Percentiles rank a stretch among this genome's conserved stretches.
These are phyloP conservation scores for Thymelicus sylvestris DNA, from an alignment of 2,888 invertebrate genomes.

Conservation along the genomic window DNA sequence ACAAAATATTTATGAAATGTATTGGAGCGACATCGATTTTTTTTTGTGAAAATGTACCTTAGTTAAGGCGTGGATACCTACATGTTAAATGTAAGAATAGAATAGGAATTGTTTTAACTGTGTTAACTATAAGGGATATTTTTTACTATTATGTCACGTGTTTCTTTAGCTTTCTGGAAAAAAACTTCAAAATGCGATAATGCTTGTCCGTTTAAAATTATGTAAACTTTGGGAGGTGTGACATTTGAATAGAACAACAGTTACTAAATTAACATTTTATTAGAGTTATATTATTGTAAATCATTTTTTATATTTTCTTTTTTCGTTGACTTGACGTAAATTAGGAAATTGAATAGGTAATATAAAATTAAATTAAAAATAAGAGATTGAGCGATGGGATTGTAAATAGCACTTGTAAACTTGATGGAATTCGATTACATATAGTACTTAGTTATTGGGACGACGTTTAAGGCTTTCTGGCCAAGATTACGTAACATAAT, in stretches of 20 bases:
- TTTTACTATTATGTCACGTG: background rate
- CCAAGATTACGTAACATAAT: background rate
- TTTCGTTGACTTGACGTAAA: conserved; percentile 19
- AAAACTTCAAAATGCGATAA: conserved; percentile 1
- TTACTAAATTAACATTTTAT: conserved; percentile 14
- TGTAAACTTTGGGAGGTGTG: conserved; percentile 10
- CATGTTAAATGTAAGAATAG: conserved; percentile 19
- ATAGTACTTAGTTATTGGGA: conserved; percentile 57
- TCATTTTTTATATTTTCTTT: conserved; percentile 8
- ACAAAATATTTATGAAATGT: conserved; percentile 17
- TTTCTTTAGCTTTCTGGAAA: background rate
- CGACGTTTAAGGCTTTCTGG: conserved; percentile 40
- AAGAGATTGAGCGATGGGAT: conserved; percentile 41
- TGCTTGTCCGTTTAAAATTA: conserved; percentile 22
- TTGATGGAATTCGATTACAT: conserved; percentile 50
- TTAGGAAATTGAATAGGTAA: conserved; percentile 39
- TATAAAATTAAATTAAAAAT: conserved; percentile 29
- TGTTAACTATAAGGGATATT: background rate
- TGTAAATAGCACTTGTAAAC: conserved; percentile 68
- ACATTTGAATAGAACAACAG: background rate
- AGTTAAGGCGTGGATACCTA: conserved; percentile 18
- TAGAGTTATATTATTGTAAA: conserved; percentile 35
- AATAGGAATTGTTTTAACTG: background rate
- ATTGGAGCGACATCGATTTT: conserved; percentile 12
- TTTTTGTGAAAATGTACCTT: conserved; percentile 11